These are phyloP conservation scores for Cydia splendana DNA, from an alignment of 1,140 invertebrate species.

Conservation along the genomic window DNA sequence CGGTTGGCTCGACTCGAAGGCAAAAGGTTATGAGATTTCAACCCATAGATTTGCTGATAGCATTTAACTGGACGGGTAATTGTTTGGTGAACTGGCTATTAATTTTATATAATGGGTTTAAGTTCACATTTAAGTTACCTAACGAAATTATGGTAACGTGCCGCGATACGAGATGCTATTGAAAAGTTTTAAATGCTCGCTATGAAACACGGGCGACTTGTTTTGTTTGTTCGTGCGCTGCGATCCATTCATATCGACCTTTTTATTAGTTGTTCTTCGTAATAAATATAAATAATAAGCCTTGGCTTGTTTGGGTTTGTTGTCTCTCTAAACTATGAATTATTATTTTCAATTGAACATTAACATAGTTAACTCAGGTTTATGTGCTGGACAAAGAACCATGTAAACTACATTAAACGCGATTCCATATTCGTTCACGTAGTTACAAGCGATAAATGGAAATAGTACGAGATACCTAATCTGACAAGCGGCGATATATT, in stretches of 20 bases:
- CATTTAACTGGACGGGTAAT: slow-evolving; percentile 70
- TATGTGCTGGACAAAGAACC: slow-evolving; percentile 33
- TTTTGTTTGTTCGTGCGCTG: slow-evolving; percentile 38
- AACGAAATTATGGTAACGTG: slow-evolving; percentile 62
- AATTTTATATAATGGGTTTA: slow-evolving; percentile 68
- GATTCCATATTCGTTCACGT: slow-evolving; percentile 54
- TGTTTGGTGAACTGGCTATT: slow-evolving; percentile 69
- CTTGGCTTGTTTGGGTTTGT: slow-evolving; percentile 3
- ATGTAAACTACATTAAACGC: slow-evolving; percentile 49
- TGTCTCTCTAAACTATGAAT: slow-evolving; percentile 23
- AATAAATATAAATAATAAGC: slow-evolving; percentile 29
- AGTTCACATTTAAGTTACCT: slow-evolving; percentile 62
- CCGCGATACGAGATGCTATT: slow-evolving; percentile 50
- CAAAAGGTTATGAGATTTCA: slow-evolving; percentile 75
- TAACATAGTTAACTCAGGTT: slow-evolving; percentile 22
- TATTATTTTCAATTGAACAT: slow-evolving; percentile 10
- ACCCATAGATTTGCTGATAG: slow-evolving; percentile 71
- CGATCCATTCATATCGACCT: slow-evolving; percentile 27
- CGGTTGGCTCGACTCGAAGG: slow-evolving; percentile 64
- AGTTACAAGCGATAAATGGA: slow-evolving; percentile 61
- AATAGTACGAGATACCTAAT: slow-evolving; percentile 64
- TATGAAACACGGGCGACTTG: slow-evolving; percentile 43
- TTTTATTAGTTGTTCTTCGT: slow-evolving; percentile 27
- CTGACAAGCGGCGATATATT: slow-evolving; percentile 60
- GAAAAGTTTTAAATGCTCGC: slow-evolving; percentile 48